These are phyloP conservation scores for Pristionchus exspectatus DNA, from an alignment of 2,888 invertebrate species.

Conservation along the genomic window DNA sequence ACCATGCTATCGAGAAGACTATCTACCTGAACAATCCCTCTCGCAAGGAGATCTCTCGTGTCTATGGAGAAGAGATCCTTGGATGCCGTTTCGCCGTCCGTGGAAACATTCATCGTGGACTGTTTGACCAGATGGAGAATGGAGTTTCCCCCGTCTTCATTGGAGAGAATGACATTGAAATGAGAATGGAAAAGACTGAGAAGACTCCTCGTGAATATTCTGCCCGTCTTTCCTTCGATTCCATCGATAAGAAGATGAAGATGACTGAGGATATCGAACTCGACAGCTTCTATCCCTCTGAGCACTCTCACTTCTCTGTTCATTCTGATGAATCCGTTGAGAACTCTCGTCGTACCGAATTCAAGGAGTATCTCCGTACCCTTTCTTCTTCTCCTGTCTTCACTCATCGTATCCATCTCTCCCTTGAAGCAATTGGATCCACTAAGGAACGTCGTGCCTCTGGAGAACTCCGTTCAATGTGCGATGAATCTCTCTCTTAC, in stretches of 20 bases:
- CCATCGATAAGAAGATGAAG: constrained; percentile 55
- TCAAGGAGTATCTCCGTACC: constrained; percentile 54
- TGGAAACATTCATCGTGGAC: constrained; percentile 63
- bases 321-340: constrained; percentile 51
- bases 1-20: constrained; percentile 58
- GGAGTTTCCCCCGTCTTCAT: constrained; percentile 4
- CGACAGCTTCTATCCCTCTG: constrained; percentile 62
- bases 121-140: constrained; percentile 58
- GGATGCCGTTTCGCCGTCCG: constrained; percentile 64
- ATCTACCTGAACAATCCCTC: background rate
- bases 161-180: constrained; percentile 70
- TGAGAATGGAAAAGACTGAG: constrained; percentile 60
- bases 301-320: constrained; percentile 53
- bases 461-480: constrained; percentile 57
- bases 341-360: constrained; percentile 51
- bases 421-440: constrained; percentile 49
- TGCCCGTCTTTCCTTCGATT: constrained; percentile 54
- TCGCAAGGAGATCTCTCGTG: constrained; percentile 55
- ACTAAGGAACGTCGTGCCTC: constrained; percentile 57
- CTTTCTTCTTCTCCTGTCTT: constrained; percentile 47
- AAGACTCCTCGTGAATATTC: constrained; percentile 59
- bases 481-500: constrained; percentile 61
- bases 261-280: constrained; percentile 56
- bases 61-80: constrained; percentile 58
- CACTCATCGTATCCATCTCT: constrained; percentile 55